Evolutionary conservation across 2,113 vertebrate species (phyloP).

Genomic region (Centrocercus urophasianus): DNA sequence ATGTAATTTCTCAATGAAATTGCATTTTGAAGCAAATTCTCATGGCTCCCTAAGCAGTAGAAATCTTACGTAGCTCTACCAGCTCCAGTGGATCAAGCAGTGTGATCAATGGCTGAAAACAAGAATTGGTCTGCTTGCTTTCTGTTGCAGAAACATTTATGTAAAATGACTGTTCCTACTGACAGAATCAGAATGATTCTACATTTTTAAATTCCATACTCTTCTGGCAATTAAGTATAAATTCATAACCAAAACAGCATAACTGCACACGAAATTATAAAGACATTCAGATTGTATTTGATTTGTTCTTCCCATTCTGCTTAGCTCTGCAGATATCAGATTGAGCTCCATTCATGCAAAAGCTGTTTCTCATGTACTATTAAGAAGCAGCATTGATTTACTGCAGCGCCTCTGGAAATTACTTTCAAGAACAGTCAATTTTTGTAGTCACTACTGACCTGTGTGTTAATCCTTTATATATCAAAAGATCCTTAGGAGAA

Average conservation of each 20-base stretch:
- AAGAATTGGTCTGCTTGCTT: not conserved
- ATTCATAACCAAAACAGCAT: not conserved
- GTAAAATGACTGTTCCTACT: not conserved
- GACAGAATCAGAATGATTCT: not conserved
- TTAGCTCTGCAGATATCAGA: not conserved
- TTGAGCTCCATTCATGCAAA: not conserved
- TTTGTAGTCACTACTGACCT: not conserved
- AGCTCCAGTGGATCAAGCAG: not conserved
- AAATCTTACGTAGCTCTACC: not conserved
- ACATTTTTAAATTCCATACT: not conserved
- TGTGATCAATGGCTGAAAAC: not conserved
- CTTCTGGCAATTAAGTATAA: not conserved
- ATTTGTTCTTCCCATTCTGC: not conserved
- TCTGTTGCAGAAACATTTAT: not conserved
- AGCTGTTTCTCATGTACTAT: not conserved
- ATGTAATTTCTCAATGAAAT: not conserved
- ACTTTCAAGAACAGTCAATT: slow-evolving; percentile 8
- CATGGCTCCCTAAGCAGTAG: accelerated
- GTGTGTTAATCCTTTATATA: not conserved
- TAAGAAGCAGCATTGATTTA: too few relatives aligned
- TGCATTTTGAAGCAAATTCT: not conserved
- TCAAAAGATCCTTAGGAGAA: slow-evolving; percentile 2
- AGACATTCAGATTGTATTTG: not conserved
- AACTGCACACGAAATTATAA: not conserved
- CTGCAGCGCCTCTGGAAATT: not conserved